Evolutionary conservation across 2,888 invertebrate species (phyloP).

Genomic region (Axea sp.): DNA sequence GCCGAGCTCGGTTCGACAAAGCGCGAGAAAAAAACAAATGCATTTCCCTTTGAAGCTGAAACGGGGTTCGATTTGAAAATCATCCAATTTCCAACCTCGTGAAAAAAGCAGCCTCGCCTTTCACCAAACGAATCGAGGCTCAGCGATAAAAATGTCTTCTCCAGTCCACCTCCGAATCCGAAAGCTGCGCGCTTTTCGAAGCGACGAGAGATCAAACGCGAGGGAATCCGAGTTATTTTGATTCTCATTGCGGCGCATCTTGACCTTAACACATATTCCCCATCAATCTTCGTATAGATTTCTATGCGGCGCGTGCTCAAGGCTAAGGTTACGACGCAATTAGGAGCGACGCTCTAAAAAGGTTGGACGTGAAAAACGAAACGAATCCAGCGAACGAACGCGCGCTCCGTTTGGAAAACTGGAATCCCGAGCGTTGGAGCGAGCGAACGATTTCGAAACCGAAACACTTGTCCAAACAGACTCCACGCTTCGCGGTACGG

Average conservation of each 20-base stretch:
- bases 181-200: too few relatives aligned
- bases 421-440: background rate
- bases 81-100: too few relatives aligned
- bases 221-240: constrained; percentile 21
- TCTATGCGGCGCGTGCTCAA: constrained; percentile 45
- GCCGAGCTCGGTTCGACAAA: too few relatives aligned
- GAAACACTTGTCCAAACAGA: constrained; percentile 28
- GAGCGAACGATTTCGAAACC: constrained; percentile 16
- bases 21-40: too few relatives aligned
- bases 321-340: constrained; percentile 51
- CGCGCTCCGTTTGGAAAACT: background rate
- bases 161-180: too few relatives aligned
- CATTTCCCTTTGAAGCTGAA: too few relatives aligned
- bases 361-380: background rate
- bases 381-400: background rate
- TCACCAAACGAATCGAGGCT: too few relatives aligned
- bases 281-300: constrained; percentile 47
- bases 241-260: constrained; percentile 25
- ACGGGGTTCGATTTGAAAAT: too few relatives aligned
- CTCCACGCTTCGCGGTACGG: background rate
- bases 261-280: constrained; percentile 55
- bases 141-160: too few relatives aligned
- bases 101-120: too few relatives aligned
- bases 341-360: constrained; percentile 11
- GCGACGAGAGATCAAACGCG: too few relatives aligned